phyloP scores from a whole-genome alignment of 2,797 vertebrate genomes.

The Rhinogobio ventralis region DNA sequence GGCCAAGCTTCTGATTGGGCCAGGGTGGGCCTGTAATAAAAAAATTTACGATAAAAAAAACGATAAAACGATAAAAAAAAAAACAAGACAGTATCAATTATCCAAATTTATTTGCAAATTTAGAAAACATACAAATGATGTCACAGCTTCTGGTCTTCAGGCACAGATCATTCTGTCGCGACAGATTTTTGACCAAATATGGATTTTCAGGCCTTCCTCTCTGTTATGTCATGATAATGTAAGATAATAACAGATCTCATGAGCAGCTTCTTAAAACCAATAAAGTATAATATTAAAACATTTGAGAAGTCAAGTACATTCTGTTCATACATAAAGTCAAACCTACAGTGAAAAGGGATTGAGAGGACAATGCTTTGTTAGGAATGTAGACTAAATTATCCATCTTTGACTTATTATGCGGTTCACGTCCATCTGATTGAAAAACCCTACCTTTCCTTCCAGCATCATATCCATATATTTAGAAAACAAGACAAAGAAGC shows the following conservation, averaged over 20 bases:
- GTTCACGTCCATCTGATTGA: neutral
- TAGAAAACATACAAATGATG: slow-evolving; percentile 85
- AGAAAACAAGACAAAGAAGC: slow-evolving; percentile 3
- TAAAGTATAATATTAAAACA: neutral
- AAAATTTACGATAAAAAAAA: too few relatives aligned
- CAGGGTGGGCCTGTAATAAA: too few relatives aligned
- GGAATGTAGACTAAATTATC: neutral
- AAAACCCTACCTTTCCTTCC: neutral
- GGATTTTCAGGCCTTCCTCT: slow-evolving; percentile 69
- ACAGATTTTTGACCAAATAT: slow-evolving; percentile 69
- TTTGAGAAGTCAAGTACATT: slow-evolving; percentile 31
- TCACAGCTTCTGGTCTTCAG: slow-evolving; percentile 89
- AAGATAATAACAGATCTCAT: slow-evolving; percentile 25
- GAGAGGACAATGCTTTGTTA: neutral
- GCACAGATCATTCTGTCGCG: slow-evolving; percentile 79
- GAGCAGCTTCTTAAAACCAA: slow-evolving; percentile 36
- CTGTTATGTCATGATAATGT: slow-evolving; percentile 33
- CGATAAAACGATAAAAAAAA: neutral
- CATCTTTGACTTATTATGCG: neutral
- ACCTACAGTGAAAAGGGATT: slow-evolving; percentile 20
- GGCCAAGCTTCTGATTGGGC: too few relatives aligned
- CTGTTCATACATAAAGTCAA: slow-evolving; percentile 34
- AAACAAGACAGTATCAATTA: neutral
- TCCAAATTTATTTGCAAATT: slow-evolving; percentile 83
- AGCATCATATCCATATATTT: slow-evolving; percentile 24